Evolutionary conservation across 1,140 invertebrate genomes (phyloP).

Genomic region (Trichoplusia ni): DNA sequence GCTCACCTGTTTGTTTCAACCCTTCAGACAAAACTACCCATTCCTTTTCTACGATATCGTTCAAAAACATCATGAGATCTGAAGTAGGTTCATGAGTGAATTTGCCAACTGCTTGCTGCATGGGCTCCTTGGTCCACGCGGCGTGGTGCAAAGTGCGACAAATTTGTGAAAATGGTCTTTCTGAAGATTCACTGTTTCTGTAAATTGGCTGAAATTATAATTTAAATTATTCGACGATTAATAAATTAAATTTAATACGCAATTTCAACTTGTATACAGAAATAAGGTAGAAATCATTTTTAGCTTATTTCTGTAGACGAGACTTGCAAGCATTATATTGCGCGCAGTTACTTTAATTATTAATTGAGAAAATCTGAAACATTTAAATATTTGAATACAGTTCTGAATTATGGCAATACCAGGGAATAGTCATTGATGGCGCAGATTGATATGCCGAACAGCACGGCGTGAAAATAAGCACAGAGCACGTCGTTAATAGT

Average conservation of each 20-base stretch:
- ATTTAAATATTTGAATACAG: slow-evolving; percentile 8
- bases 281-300: neutral
- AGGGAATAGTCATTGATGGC: slow-evolving; percentile 51
- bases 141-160: slow-evolving; percentile 45
- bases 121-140: slow-evolving; percentile 46
- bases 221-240: neutral
- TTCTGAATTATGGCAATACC: too few species aligned
- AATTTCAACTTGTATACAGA: too few species aligned
- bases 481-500: slow-evolving; percentile 76
- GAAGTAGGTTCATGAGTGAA: slow-evolving; percentile 41
- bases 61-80: slow-evolving; percentile 43
- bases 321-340: too few species aligned
- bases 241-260: neutral
- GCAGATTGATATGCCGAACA: slow-evolving; percentile 67
- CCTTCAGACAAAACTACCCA: slow-evolving; percentile 51
- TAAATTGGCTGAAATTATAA: slow-evolving; percentile 43
- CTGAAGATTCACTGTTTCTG: neutral
- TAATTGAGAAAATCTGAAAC: neutral
- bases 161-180: slow-evolving; percentile 45
- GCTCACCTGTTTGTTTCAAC: slow-evolving; percentile 47
- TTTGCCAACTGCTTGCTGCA: neutral
- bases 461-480: slow-evolving; percentile 82
- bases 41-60: slow-evolving; percentile 45
- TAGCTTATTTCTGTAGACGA: too few species aligned
- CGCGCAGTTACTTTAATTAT: too few species aligned